Base-by-base conservation (phyloP, 1,140 invertebrate species). In the Euura lappo region DNA sequence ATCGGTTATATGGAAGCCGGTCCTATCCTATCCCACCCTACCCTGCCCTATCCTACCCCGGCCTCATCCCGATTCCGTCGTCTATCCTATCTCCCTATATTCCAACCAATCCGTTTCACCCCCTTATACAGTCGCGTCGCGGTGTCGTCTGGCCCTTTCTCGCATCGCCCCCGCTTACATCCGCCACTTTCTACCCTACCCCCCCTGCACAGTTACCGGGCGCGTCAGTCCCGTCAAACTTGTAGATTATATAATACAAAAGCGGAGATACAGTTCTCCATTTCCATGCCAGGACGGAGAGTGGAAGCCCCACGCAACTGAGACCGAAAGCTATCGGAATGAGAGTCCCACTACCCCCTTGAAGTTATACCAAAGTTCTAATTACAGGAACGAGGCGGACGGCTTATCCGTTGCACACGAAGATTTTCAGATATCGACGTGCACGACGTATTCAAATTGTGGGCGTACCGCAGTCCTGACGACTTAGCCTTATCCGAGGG, bases 241-340 rank as follows among this genome's bases (percentile, higher is more conserved):
- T 80, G 69, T 75, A 76, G 75, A 79, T 79, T 80, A 79, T 75
- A 77, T 80, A 79, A 79, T 77, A 77, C 76, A 79, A 80, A 76
- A 79, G 77, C 76, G 69, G 72, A 76, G 76, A 78, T 75, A 74
- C 77, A 71, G 72, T 71, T 73, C 74, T 75, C 71, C 77, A 68
- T 77, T 73, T 78, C 72, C 70, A 75, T 74, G 8, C 66, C 8
- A n/a, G 51, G 13, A 60, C 51, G 47, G 47, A 11, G 47, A 11
- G 47, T 6, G 47, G 47, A 11, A 60, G 13, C 28, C 28, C 28
- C 28, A 28, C 28, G 28, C 28, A 28, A 28, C 28, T 28, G 28
- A 28, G 28, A 28, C 28, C 28, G 51, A 60, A 60, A n/a, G 3
- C 6, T 8, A 11, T 60, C 51, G 51, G 13, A 8, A n/a, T n/a